These are phyloP conservation scores for Saccostrea glomerata DNA, from an alignment of 1,140 invertebrate species.

Conservation along the genomic window DNA sequence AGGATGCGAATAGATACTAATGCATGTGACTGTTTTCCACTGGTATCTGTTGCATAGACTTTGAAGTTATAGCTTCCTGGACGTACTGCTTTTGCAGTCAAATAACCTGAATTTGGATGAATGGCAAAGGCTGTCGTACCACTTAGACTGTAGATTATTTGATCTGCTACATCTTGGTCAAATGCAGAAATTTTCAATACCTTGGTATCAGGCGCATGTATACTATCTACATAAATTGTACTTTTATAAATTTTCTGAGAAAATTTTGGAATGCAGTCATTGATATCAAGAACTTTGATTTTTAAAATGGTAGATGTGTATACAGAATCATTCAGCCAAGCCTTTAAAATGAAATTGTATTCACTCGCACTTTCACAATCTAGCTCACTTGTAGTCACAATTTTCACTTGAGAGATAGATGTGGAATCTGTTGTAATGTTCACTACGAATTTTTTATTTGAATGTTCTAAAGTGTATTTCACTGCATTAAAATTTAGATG, in stretches of 20 bases:
- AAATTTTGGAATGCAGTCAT: slow-evolving; percentile 54
- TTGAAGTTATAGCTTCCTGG: slow-evolving; percentile 32
- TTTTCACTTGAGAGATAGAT: slow-evolving; percentile 40
- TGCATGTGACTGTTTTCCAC: slow-evolving; percentile 38
- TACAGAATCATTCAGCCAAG: slow-evolving; percentile 22
- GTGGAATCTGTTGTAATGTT: slow-evolving; percentile 19
- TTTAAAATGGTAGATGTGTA: slow-evolving; percentile 47
- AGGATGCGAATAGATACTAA: slow-evolving; percentile 42
- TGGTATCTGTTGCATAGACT: slow-evolving; percentile 48
- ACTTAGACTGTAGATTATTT: slow-evolving; percentile 43
- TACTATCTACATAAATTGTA: neutral
- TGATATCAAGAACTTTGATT: slow-evolving; percentile 50
- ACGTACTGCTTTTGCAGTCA: slow-evolving; percentile 32
- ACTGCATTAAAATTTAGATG: slow-evolving; percentile 1
- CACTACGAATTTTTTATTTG: slow-evolving; percentile 32
- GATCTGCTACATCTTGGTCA: slow-evolving; percentile 44
- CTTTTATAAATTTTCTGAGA: slow-evolving; percentile 40
- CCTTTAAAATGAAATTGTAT: slow-evolving; percentile 44
- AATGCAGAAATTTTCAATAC: slow-evolving; percentile 43
- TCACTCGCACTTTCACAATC: slow-evolving; percentile 38
- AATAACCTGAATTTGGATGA: slow-evolving; percentile 30
- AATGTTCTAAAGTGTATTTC: slow-evolving; percentile 24
- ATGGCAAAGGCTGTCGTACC: slow-evolving; percentile 47
- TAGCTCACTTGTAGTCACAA: slow-evolving; percentile 34
- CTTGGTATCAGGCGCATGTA: neutral